Percentiles rank a stretch among this genome's conserved stretches.
These are phyloP conservation scores for Diplodus sargus DNA, from an alignment of 2,797 vertebrate genomes.

Conservation along the genomic window DNA sequence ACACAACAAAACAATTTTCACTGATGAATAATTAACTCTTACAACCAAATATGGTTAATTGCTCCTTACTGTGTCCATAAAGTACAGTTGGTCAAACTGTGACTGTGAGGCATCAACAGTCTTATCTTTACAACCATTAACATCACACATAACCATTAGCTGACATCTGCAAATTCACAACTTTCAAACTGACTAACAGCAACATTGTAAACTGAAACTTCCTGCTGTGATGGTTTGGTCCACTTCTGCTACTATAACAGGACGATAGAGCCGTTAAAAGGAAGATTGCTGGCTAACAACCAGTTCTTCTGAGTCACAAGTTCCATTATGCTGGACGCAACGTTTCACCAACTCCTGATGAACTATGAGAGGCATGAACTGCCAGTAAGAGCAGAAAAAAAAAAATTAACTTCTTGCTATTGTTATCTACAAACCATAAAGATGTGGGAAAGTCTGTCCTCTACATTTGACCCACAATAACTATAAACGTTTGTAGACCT, in stretches of 20 bases:
- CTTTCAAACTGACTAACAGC: neutral
- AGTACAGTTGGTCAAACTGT: neutral
- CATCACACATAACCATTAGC: neutral
- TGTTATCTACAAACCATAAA: neutral
- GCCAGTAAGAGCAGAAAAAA: neutral
- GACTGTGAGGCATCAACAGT: neutral
- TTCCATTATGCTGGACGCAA: neutral
- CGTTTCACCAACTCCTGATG: neutral
- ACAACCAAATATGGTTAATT: neutral
- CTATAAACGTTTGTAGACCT: neutral
- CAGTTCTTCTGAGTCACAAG: conserved; percentile 1
- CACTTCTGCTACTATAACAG: neutral
- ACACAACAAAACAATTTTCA: neutral
- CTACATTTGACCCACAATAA: neutral
- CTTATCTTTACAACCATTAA: neutral
- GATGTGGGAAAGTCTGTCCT: neutral
- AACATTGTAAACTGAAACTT: conserved; percentile 7
- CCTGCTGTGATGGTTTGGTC: neutral
- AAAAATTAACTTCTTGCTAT: neutral
- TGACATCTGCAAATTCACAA: neutral
- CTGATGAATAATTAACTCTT: neutral
- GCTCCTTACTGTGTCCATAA: neutral
- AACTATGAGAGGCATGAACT: neutral
- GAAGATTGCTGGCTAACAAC: neutral
- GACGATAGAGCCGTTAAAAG: neutral